phyloP scores from a whole-genome alignment of 2,797 vertebrate species.

The Synanceia verrucosa region DNA sequence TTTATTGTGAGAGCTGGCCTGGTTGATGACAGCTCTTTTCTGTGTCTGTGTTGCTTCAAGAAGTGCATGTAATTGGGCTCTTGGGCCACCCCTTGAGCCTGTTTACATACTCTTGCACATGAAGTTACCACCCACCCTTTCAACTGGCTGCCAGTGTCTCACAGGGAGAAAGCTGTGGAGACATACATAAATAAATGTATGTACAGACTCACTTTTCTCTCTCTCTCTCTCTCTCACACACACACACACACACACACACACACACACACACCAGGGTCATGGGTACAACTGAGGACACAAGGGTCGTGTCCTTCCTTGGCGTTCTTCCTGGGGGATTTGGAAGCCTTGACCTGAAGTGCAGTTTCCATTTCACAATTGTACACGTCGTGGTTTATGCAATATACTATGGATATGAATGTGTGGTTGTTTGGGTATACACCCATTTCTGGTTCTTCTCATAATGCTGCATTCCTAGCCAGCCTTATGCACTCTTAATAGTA shows the following conservation, averaged over 20 bases:
- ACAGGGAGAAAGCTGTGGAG: conserved; percentile 23
- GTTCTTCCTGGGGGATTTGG: not conserved
- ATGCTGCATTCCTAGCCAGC: not conserved
- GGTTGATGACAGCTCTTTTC: conserved; percentile 50
- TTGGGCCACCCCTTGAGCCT: conserved; percentile 66
- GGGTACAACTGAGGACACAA: not conserved
- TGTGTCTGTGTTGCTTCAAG: conserved; percentile 66
- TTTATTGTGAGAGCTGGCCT: conserved; percentile 44
- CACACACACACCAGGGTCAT: not conserved
- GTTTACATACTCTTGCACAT: conserved; percentile 65
- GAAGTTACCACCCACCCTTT: conserved; percentile 48
- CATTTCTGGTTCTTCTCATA: not conserved
- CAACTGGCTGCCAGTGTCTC: conserved; percentile 20
- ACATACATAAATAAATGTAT: conserved; percentile 13
- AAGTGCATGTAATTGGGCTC: conserved; percentile 67
- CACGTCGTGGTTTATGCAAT: too few species aligned
- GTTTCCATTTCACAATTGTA: not conserved
- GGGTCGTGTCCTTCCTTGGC: not conserved
- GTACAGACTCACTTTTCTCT: not conserved
- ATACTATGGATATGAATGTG: too few species aligned
- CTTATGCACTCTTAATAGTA: not conserved
- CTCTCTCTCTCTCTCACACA: not conserved
- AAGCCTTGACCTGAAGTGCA: not conserved
- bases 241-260: conserved; percentile 16
- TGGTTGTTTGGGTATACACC: too few species aligned